Percentiles rank a stretch among this genome's conserved stretches.
Evolutionary conservation across 1,140 invertebrate genomes (phyloP).

Genomic region (Eumaeus atala): DNA sequence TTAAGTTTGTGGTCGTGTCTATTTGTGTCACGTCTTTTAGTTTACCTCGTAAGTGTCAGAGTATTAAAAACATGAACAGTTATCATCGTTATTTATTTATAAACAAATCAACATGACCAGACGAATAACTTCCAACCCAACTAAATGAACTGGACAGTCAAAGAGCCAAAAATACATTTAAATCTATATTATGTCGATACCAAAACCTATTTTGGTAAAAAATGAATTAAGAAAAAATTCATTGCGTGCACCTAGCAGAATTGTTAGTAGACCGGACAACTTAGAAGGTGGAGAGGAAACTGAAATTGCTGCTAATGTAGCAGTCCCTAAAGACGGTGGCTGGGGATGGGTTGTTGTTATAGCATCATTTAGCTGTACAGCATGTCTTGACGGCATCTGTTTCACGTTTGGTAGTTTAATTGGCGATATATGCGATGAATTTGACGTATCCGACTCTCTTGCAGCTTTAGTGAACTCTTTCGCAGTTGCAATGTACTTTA

Average conservation of each 20-base stretch:
- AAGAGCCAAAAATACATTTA: too few relatives aligned
- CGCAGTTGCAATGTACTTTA: conserved; percentile 53
- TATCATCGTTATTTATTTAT: too few relatives aligned
- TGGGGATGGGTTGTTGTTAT: conserved; percentile 62
- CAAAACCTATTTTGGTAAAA: conserved; percentile 22
- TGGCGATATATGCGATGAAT: conserved; percentile 44
- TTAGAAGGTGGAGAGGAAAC: conserved; percentile 54
- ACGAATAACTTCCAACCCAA: too few relatives aligned
- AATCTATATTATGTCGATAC: too few relatives aligned
- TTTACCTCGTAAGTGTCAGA: too few relatives aligned
- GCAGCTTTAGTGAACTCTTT: conserved; percentile 54
- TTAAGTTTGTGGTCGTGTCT: too few relatives aligned
- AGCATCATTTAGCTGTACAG: conserved; percentile 42
- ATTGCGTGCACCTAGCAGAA: conserved; percentile 36
- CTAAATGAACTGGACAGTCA: too few relatives aligned
- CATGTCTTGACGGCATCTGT: conserved; percentile 51
- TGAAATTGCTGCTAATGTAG: conserved; percentile 60
- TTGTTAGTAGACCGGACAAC: conserved; percentile 42
- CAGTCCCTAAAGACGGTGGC: conserved; percentile 52
- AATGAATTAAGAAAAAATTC: conserved; percentile 37
- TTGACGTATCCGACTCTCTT: conserved; percentile 39
- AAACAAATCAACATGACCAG: too few relatives aligned
- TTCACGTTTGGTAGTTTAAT: conserved; percentile 59
- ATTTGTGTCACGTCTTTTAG: too few relatives aligned
- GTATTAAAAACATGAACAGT: too few relatives aligned